phyloP scores from a whole-genome alignment of 2,888 invertebrate genomes.

The Stramonita haemastoma region DNA sequence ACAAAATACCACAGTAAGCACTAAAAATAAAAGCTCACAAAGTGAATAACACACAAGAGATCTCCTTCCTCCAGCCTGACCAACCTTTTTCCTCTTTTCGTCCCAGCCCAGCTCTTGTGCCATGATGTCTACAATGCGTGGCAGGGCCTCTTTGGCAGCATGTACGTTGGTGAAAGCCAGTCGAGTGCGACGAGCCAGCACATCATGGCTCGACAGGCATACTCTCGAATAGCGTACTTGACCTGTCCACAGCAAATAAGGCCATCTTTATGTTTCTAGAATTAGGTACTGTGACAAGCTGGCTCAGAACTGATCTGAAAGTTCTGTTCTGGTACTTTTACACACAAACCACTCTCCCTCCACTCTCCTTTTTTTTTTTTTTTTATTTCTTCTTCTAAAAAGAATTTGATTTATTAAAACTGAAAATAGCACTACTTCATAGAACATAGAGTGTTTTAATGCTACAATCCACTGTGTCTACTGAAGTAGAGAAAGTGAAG shows the following conservation, averaged over 20 bases:
- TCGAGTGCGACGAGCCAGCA: constrained; percentile 95
- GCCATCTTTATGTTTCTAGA: no score
- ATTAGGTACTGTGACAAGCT: no score
- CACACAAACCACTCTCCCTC: no score
- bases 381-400: no score
- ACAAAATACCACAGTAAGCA: not conserved
- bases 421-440: no score
- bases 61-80: not conserved
- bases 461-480: no score
- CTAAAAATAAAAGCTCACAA: not conserved
- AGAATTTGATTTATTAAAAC: no score
- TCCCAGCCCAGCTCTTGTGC: constrained; percentile 96
- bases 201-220: constrained; percentile 96
- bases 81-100: constrained; percentile 83
- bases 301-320: no score
- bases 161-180: constrained; percentile 97
- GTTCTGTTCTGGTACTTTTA: no score
- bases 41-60: not conserved
- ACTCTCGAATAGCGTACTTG: constrained; percentile 95
- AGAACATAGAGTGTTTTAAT: no score
- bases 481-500: no score
- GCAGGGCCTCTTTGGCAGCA: constrained; percentile 96
- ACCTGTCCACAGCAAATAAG: constrained; percentile 78
- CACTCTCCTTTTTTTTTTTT: no score
- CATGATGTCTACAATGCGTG: constrained; percentile 95